Evolutionary conservation across 2,888 invertebrate species (phyloP).

Genomic region (Cantharis nigra): DNA sequence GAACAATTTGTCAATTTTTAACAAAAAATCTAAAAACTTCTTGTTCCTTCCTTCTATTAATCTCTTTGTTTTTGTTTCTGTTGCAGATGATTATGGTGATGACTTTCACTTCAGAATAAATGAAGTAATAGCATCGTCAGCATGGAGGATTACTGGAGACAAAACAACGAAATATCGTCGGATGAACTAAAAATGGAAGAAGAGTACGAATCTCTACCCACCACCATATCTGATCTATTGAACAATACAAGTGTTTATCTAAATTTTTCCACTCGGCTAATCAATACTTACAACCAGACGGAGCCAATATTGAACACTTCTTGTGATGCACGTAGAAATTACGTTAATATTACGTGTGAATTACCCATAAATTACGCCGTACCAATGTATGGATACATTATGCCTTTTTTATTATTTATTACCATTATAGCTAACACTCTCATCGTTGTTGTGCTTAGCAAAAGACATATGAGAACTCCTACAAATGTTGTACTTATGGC

Average conservation of each 20-base stretch:
- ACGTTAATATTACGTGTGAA: slow-evolving; percentile 69
- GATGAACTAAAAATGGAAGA: slow-evolving; percentile 2
- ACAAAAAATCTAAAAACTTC: background rate
- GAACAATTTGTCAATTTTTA: background rate
- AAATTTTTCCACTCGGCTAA: background rate
- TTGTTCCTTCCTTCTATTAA: background rate
- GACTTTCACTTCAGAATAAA: background rate
- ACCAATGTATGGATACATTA: slow-evolving; percentile 76
- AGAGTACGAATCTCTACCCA: background rate
- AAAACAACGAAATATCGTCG: slow-evolving; percentile 12
- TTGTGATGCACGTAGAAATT: slow-evolving; percentile 35
- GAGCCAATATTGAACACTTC: slow-evolving; percentile 11
- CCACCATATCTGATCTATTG: slow-evolving; percentile 1
- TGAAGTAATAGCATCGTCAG: background rate
- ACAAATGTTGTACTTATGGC: slow-evolving; percentile 91
- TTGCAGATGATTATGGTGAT: background rate
- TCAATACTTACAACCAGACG: slow-evolving; percentile 4
- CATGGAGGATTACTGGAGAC: slow-evolving; percentile 5
- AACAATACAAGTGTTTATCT: slow-evolving; percentile 1
- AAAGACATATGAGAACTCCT: slow-evolving; percentile 89
- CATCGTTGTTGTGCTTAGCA: slow-evolving; percentile 87
- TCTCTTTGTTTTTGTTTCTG: background rate
- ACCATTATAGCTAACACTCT: slow-evolving; percentile 91
- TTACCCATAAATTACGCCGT: slow-evolving; percentile 70
- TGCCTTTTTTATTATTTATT: slow-evolving; percentile 83